Base-by-base conservation (phyloP, 1,140 invertebrate species). In the Hylyphantes graminicola region DNA sequence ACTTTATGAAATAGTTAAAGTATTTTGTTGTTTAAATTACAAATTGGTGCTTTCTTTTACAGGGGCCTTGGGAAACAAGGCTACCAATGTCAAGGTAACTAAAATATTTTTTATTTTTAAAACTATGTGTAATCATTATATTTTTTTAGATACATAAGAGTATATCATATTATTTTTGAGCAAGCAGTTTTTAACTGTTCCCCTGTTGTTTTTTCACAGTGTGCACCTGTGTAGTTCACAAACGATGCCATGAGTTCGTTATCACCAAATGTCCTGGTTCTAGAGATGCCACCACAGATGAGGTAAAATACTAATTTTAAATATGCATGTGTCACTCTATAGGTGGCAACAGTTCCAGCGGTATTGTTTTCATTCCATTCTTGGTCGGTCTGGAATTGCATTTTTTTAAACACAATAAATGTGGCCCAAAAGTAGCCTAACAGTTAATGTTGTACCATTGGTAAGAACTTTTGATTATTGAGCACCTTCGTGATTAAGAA, bases 61-160 rank as follows among this genome's bases (percentile, higher is more conserved):
- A 97, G 95, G 96, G 97, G 97, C 90, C 93, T 98, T 88, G 96
- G 97, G 89, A 98, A 98, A 92, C 98, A 99, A 93, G 98, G 98
- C 90, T 99, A 99, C 93, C 98, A 99, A 91, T 99, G 98, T 93
- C 98, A 99, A 97, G 97, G 96, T 98, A 94, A 88, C 88, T 86
- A 10, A 51, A 53, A 13, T 76, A 59, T 82, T 12, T 81, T 19
- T 86, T 15, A 51, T 48, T 80, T n/a, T 84, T 54, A 75, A 67
- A 76, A 19, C 70, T 35, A 35, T 35, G 35, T 35, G 53, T 57
- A 61, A 76, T 67, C 19, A 13, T 19, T 81, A 19, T 77, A 48
- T 53, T 88, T 55, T 84, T 17, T 86, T 64, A 70, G 7, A 50
- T 64, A 51, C 12, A 74, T 15, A 51, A 12, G 12, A 50, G 57